Conservation (phyloP, 2,797 vertebrate species). For the Aplochiton taeniatus region DNA sequence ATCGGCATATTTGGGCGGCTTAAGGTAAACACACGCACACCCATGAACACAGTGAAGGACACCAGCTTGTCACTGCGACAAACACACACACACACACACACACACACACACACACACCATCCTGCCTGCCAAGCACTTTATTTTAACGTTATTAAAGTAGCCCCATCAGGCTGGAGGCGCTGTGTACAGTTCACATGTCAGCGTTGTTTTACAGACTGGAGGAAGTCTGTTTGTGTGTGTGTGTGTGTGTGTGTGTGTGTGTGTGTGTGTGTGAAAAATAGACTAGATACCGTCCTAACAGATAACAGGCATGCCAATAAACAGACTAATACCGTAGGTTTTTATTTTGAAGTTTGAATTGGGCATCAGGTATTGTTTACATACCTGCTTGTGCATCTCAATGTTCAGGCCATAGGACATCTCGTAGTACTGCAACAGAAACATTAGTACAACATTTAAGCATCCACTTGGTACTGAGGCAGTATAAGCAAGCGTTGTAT, state of each 20-base stretch:
- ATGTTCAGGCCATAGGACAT: slow-evolving; percentile 99
- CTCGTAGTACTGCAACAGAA: slow-evolving; percentile 88
- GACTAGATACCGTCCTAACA: neutral
- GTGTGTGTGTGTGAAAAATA: slow-evolving; percentile 5
- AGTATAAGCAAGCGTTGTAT: neutral
- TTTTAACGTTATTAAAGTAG: slow-evolving; percentile 87
- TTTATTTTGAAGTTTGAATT: neutral
- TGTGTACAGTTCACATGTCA: slow-evolving; percentile 69
- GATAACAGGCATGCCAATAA: neutral
- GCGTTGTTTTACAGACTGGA: slow-evolving; percentile 61
- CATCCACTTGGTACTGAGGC: slow-evolving; percentile 26
- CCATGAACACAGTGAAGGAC: too few species aligned
- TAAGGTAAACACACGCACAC: too few species aligned
- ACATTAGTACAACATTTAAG: slow-evolving; percentile 20
- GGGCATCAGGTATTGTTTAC: slow-evolving; percentile 41
- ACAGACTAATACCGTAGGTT: too few species aligned
- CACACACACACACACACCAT: slow-evolving; percentile 41
- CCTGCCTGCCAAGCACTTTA: slow-evolving; percentile 76
- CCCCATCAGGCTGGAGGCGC: slow-evolving; percentile 73
- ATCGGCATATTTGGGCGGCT: too few species aligned
- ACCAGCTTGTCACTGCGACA: neutral
- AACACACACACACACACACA: neutral
- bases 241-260: neutral
- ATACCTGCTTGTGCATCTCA: slow-evolving; percentile 99
- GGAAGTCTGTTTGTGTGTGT: slow-evolving; percentile 49